Evolutionary conservation across 2,113 vertebrate species (phyloP), one percentile per base, ranked within the genome.

Genomic region (Syrrhaptes paradoxus): DNA sequence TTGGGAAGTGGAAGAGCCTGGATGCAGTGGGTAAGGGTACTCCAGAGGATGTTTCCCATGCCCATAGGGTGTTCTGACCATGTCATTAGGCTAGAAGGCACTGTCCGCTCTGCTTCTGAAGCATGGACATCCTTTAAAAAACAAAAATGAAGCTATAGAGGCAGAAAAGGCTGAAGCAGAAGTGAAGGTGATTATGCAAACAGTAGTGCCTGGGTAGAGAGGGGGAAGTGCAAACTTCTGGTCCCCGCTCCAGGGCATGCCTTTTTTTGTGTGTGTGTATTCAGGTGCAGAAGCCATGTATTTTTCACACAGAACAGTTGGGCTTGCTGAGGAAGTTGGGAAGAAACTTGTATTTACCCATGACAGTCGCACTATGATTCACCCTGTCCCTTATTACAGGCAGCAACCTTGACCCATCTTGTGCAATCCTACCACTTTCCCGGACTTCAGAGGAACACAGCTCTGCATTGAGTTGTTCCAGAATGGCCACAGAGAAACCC

Each of bases 31-130:
- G 22, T 31, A 32, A 24, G 25, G 28, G 6, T 26, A 22, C 43
- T 41, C 49, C 17, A 19, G 29, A n/a, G 21, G 13, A 11, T 14
- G 21, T 32, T 73, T 74, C 15, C 57, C 8, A 3, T 36, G 55
- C 43, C 72, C n/a, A 25, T 9, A 15, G 55, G 1, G 8, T 97
- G 96, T 73, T 90, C 89, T 93, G 83, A 77, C 79, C 13, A 3
- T 29, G 43, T 74, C 46, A 15, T 71, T 71, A 52, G 79, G 83
- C 94, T 96, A 97, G 96, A 93, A 94, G 96, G 92, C 95, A 92
- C 92, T 95, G 79, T 97, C 95, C 72, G 71, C 95, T 88, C 79
- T 93, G 51, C 29, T 63, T 93, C 67, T 88, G 22, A 43, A 58
- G n/a, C 9, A 2, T 9, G 55, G 48, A 4, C 46, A 4, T 43